Percentiles rank a stretch among this genome's conserved stretches.
These are phyloP conservation scores for Acrobasis suavella DNA, from an alignment of 2,888 invertebrate genomes.

Conservation along the genomic window DNA sequence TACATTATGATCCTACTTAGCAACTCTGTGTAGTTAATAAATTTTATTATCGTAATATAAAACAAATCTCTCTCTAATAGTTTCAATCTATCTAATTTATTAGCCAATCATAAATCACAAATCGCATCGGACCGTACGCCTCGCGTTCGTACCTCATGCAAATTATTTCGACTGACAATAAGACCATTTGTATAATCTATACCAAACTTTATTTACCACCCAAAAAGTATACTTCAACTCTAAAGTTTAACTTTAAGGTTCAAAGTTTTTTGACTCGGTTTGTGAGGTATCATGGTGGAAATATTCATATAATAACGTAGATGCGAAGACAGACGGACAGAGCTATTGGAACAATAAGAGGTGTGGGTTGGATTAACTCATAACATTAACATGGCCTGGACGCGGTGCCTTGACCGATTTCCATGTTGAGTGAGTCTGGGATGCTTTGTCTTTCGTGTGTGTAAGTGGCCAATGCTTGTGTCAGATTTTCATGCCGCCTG, in stretches of 20 bases:
- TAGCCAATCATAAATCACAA: conserved; percentile 51
- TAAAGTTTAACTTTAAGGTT: conserved; percentile 33
- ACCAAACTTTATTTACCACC: conserved; percentile 35
- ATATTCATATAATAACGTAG: conserved; percentile 72
- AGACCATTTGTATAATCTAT: conserved; percentile 61
- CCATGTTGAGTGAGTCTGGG: conserved; percentile 50
- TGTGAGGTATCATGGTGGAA: conserved; percentile 44
- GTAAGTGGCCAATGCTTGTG: too few relatives aligned
- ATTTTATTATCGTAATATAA: too few relatives aligned
- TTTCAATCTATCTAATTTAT: conserved; percentile 43
- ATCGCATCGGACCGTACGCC: conserved; percentile 58
- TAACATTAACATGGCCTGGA: conserved; percentile 66
- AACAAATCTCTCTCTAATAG: neutral
- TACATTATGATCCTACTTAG: too few relatives aligned
- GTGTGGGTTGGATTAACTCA: conserved; percentile 77
- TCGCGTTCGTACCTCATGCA: conserved; percentile 77
- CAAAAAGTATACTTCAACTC: conserved; percentile 19
- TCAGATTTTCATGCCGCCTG: too few relatives aligned
- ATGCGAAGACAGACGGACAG: conserved; percentile 63
- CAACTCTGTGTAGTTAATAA: too few relatives aligned
- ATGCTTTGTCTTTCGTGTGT: neutral
- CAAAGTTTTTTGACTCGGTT: conserved; percentile 25
- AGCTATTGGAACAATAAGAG: conserved; percentile 74
- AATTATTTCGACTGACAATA: conserved; percentile 76
- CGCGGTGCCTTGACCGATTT: conserved; percentile 75